Conservation (phyloP, 2,888 invertebrate species). For the Xanthorhoe designata region DNA sequence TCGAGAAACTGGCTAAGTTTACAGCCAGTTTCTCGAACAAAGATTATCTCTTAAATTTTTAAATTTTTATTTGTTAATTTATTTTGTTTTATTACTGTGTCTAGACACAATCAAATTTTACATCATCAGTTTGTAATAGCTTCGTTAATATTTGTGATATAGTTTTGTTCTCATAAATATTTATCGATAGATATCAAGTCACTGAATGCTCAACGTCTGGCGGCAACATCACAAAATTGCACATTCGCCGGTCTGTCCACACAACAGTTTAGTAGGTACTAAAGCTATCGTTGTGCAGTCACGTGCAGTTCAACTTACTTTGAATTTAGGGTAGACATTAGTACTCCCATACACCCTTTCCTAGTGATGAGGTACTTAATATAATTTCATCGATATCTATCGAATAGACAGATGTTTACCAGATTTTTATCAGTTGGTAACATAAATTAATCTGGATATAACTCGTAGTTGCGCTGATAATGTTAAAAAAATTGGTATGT, state of each 20-base stretch:
- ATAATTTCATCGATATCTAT: conserved; percentile 12
- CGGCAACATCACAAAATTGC: conserved; percentile 18
- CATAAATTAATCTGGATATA: conserved; percentile 3
- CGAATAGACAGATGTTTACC: background rate
- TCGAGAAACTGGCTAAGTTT: too few relatives aligned
- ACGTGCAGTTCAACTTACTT: conserved; percentile 31
- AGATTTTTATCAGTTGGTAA: background rate
- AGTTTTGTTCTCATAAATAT: background rate
- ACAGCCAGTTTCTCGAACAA: too few relatives aligned
- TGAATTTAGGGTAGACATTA: conserved; percentile 12
- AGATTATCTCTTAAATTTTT: too few relatives aligned
- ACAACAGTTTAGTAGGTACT: conserved; percentile 1
- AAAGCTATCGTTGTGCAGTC: conserved; percentile 16
- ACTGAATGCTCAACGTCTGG: background rate
- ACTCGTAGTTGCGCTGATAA: background rate
- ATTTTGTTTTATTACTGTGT: too few relatives aligned
- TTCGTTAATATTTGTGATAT: background rate
- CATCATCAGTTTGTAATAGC: background rate
- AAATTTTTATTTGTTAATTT: too few relatives aligned
- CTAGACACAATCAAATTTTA: too few relatives aligned
- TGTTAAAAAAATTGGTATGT: background rate
- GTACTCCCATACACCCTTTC: conserved; percentile 5
- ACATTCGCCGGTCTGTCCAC: conserved; percentile 16
- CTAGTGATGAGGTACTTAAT: conserved; percentile 15
- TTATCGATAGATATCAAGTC: background rate